phyloP scores from a whole-genome alignment of 1,140 invertebrate species.

The Papilio machaon region DNA sequence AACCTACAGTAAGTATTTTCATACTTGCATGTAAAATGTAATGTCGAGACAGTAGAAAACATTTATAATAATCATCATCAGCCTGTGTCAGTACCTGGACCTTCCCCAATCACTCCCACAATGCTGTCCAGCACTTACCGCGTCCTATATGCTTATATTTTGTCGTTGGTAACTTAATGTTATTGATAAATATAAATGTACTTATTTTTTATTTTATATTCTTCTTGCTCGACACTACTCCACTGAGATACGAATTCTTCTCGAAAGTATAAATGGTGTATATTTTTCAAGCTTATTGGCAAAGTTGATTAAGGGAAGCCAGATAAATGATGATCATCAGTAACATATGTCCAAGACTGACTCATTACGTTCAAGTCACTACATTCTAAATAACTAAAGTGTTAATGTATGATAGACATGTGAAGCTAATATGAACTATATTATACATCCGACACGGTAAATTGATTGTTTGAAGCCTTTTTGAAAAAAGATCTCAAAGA shows the following conservation, averaged over 20 bases:
- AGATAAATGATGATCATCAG: neutral
- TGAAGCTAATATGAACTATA: neutral
- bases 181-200: too few species aligned
- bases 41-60: neutral
- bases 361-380: neutral
- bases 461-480: neutral
- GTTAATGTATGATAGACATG: neutral
- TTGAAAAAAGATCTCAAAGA: too few species aligned
- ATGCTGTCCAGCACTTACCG: neutral
- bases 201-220: too few species aligned
- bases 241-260: neutral
- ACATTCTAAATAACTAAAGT: conserved; percentile 6
- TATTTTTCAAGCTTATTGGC: neutral
- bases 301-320: neutral
- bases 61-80: neutral
- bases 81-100: neutral
- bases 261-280: neutral
- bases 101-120: neutral
- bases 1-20: neutral
- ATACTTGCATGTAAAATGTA: neutral
- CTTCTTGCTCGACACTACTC: too few species aligned
- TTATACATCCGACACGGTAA: neutral
- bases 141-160: neutral
- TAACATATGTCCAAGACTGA: neutral
- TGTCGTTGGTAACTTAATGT: neutral